Conservation (phyloP, 1,140 invertebrate genomes). For the Steinernema khuongi region DNA sequence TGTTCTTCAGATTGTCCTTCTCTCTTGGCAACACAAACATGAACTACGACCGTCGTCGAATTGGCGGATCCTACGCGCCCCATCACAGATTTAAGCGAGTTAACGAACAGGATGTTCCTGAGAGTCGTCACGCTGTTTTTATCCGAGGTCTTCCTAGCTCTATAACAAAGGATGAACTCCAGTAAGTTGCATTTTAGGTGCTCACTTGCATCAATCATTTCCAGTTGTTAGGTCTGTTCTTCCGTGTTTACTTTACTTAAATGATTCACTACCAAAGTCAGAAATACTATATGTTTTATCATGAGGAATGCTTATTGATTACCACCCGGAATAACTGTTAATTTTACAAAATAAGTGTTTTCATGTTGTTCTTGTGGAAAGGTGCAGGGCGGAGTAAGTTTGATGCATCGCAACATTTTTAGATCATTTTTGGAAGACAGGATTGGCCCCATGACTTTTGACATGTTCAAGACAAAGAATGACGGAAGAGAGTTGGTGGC, state of each 20-base stretch:
- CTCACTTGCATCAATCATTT: neutral
- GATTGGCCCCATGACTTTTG: conserved; percentile 39
- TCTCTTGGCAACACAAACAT: too few species aligned
- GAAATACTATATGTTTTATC: neutral
- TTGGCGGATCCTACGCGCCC: neutral
- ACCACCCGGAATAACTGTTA: neutral
- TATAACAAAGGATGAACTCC: conserved; percentile 35
- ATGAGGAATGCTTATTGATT: neutral
- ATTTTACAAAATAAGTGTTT: neutral
- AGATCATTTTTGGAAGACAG: conserved; percentile 42
- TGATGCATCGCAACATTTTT: conserved; percentile 17
- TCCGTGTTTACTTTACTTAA: conserved; percentile 5
- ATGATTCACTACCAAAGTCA: conserved; percentile 25
- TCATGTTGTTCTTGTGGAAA: conserved; percentile 5
- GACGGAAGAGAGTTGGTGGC: conserved; percentile 32
- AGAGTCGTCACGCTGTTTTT: conserved; percentile 41
- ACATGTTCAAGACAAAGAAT: conserved; percentile 35
- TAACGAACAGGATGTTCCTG: conserved; percentile 35
- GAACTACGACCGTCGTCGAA: neutral
- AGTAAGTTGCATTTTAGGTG: conserved; percentile 28
- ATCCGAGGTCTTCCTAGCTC: conserved; percentile 31
- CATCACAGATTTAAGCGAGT: conserved; percentile 18
- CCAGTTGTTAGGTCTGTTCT: conserved; percentile 22
- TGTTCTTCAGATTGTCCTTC: too few species aligned
- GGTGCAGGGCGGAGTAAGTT: neutral